Percentiles rank a stretch among this genome's conserved stretches.
Conservation (phyloP, 2,797 vertebrate species). For the Ateles fusciceps region DNA sequence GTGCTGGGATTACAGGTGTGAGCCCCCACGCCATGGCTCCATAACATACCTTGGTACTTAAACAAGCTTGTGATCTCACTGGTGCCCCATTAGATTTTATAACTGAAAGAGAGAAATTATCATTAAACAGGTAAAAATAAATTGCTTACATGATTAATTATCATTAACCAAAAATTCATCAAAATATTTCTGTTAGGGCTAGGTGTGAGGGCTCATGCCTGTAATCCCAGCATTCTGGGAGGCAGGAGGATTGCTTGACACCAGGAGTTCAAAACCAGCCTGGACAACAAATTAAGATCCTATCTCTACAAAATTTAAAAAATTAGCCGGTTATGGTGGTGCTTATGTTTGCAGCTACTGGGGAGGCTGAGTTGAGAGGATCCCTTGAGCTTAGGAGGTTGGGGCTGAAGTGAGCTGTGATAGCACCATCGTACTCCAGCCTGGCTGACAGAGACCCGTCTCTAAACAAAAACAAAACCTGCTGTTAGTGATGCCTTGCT, state of each 20-base stretch:
- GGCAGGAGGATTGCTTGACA: background rate
- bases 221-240: background rate
- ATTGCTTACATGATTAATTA: background rate
- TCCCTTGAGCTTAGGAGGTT: background rate
- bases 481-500: background rate
- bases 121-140: too few species aligned
- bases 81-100: background rate
- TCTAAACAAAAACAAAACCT: background rate
- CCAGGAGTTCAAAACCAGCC: background rate
- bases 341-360: background rate
- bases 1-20: background rate
- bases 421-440: background rate
- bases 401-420: background rate
- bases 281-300: background rate
- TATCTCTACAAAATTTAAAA: background rate
- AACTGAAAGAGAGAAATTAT: background rate
- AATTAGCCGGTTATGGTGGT: background rate
- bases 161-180: background rate
- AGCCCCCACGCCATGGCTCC: fast-evolving
- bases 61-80: background rate
- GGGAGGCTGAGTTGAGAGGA: background rate
- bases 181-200: background rate
- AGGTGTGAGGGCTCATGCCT: background rate
- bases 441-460: background rate
- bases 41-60: fast-evolving